phyloP scores from a whole-genome alignment of 2,113 vertebrate species.

The Chionomys nivalis region DNA sequence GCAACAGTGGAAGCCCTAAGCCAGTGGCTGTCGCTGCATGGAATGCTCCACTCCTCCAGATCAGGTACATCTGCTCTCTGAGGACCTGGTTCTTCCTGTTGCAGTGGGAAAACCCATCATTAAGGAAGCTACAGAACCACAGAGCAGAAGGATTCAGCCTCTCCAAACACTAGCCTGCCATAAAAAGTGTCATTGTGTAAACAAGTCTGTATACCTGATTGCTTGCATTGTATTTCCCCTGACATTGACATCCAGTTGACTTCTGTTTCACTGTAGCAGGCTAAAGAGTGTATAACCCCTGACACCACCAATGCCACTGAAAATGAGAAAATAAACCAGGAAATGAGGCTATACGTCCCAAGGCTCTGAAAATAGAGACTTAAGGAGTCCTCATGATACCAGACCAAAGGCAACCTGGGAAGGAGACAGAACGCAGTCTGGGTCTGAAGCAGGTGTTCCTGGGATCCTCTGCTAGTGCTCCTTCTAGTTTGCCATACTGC shows the following conservation, averaged over 20 bases:
- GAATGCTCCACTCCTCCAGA: rapidly evolving
- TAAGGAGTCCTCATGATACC: background rate
- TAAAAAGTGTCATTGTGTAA: background rate
- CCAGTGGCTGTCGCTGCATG: rapidly evolving
- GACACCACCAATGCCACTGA: background rate
- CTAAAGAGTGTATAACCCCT: no score
- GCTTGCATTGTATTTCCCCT: background rate
- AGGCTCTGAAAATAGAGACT: background rate
- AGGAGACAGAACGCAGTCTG: background rate
- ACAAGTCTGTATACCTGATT: background rate
- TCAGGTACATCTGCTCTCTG: background rate
- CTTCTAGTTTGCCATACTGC: no score
- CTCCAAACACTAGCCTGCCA: background rate
- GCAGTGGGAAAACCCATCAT: rapidly evolving
- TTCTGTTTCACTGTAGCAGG: background rate
- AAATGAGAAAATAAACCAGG: background rate
- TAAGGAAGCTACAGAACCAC: background rate
- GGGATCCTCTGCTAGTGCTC: background rate
- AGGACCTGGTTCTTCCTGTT: background rate
- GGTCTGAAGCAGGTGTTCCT: background rate
- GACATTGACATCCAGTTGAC: background rate
- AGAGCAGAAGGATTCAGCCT: no score
- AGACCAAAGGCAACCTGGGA: background rate
- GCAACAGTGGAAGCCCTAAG: background rate
- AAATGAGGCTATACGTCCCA: background rate